Conservation (phyloP, 2,888 invertebrate species). For the Drosophila subsilvestris region DNA sequence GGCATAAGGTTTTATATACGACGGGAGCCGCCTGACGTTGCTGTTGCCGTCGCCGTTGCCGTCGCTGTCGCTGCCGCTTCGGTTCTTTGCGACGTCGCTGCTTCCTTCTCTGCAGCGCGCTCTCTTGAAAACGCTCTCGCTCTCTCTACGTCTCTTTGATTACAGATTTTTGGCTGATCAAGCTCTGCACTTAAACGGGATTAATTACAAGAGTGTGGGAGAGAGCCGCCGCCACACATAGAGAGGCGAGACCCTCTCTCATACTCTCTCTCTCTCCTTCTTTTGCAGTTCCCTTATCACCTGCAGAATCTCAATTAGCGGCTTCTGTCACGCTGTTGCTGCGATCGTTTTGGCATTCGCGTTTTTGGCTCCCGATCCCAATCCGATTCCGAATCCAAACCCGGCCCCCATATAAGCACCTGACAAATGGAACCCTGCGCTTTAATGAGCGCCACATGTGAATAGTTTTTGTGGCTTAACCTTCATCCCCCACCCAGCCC, state of each 20-base stretch:
- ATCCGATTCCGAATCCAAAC: background rate
- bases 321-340: conserved; percentile 55
- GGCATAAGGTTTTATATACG: conserved; percentile 66
- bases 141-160: conserved; percentile 26
- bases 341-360: conserved; percentile 42
- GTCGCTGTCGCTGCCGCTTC: conserved; percentile 2
- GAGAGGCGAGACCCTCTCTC: background rate
- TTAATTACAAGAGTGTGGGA: background rate
- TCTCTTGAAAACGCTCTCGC: conserved; percentile 7
- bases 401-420: conserved; percentile 32
- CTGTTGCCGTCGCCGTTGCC: conserved; percentile 29
- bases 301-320: conserved; percentile 27
- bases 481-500: conserved; percentile 16
- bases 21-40: conserved; percentile 43
- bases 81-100: conserved; percentile 12
- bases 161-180: background rate
- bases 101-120: conserved; percentile 19
- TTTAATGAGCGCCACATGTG: conserved; percentile 65
- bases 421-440: conserved; percentile 40
- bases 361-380: conserved; percentile 20
- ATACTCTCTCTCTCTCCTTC: conserved; percentile 26
- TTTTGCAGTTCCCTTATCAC: conserved; percentile 19
- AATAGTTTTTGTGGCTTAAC: conserved; percentile 35
- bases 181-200: background rate
- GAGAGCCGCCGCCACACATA: background rate